Conservation (phyloP, 1,140 invertebrate species). For the Pogonus chalceus region DNA sequence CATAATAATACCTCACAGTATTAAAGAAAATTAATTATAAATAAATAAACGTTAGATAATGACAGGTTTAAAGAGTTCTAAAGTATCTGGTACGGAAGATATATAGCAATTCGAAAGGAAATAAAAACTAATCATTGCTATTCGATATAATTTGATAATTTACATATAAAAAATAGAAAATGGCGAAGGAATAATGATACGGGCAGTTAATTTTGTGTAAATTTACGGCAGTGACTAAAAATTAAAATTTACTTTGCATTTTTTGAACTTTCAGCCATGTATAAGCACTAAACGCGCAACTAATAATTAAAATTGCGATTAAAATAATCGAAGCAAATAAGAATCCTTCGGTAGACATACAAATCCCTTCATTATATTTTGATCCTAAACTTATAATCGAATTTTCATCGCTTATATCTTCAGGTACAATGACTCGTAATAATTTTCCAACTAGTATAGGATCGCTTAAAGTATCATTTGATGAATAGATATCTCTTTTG, state of each 20-base stretch:
- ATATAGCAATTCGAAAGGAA: too few species aligned
- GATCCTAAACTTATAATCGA: slow-evolving; percentile 22
- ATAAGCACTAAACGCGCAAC: slow-evolving; percentile 33
- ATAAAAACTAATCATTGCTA: too few species aligned
- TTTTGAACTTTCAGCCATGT: slow-evolving; percentile 29
- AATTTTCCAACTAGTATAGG: slow-evolving; percentile 49
- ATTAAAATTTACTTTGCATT: slow-evolving; percentile 2
- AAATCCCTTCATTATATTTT: slow-evolving; percentile 29
- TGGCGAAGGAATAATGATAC: too few species aligned
- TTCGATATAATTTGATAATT: too few species aligned
- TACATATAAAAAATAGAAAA: too few species aligned
- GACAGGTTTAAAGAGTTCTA: too few species aligned
- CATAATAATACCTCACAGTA: too few species aligned
- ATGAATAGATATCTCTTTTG: slow-evolving; percentile 37
- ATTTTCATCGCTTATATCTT: slow-evolving; percentile 41
- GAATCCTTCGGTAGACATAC: slow-evolving; percentile 37
- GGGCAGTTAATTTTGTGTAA: too few species aligned
- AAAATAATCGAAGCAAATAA: slow-evolving; percentile 31
- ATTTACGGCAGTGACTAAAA: neutral
- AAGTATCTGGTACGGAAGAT: too few species aligned
- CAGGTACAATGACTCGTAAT: slow-evolving; percentile 53
- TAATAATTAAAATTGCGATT: slow-evolving; percentile 33
- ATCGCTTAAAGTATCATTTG: slow-evolving; percentile 42
- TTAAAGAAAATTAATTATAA: too few species aligned
- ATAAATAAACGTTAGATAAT: too few species aligned